Evolutionary conservation across 2,797 vertebrate species (phyloP).

Genomic region (Trematomus bernacchii): DNA sequence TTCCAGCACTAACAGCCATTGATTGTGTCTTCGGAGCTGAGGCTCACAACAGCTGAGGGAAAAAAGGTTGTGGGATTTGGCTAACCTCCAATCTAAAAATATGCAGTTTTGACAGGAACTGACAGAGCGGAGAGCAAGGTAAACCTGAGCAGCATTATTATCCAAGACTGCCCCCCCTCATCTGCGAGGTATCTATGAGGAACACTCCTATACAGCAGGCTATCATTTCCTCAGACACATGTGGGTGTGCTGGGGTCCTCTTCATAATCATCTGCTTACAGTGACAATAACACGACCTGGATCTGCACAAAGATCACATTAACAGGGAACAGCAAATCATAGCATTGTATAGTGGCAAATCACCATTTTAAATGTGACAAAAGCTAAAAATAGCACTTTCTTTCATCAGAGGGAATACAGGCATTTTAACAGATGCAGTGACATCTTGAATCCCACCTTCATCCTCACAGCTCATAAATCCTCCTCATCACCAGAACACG

Average conservation of each 20-base stretch:
- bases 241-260: not conserved
- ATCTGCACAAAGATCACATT: conserved; percentile 18
- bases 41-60: conserved; percentile 22
- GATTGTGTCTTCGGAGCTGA: conserved; percentile 34
- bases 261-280: conserved; percentile 9
- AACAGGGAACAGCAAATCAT: conserved; percentile 2
- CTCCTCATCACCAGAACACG: conserved; percentile 23
- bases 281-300: conserved; percentile 19
- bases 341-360: conserved; percentile 8
- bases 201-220: conserved; percentile 9
- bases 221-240: conserved; percentile 18
- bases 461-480: conserved; percentile 33
- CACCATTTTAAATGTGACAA: conserved; percentile 26
- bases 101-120: conserved; percentile 51
- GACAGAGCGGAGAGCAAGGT: conserved; percentile 41
- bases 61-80: conserved; percentile 18
- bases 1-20: conserved; percentile 8
- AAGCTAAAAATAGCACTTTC: conserved; percentile 33
- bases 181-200: conserved; percentile 2
- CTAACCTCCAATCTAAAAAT: conserved; percentile 57
- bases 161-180: conserved; percentile 13
- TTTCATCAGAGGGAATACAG: conserved; percentile 53
- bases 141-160: conserved; percentile 61
- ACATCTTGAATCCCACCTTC: conserved; percentile 53
- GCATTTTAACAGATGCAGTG: conserved; percentile 44